phyloP scores from a whole-genome alignment of 2,113 vertebrate genomes.

The Heptranchias perlo region DNA sequence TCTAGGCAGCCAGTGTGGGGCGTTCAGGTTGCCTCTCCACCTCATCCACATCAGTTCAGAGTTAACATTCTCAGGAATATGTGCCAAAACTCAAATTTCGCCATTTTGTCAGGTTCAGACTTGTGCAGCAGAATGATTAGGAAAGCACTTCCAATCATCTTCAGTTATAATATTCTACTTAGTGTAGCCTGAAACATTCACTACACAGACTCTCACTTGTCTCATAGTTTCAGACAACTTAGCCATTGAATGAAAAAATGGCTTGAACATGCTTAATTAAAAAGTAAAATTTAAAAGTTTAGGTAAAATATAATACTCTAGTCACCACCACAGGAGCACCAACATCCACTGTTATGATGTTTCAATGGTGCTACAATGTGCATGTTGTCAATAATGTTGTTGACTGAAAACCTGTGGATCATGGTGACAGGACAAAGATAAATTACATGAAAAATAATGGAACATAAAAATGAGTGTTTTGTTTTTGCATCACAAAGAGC shows the following conservation, averaged over 20 bases:
- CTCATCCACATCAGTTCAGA: neutral
- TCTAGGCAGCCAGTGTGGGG: neutral
- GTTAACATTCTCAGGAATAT: neutral
- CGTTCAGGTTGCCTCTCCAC: neutral
- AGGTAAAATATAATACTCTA: neutral
- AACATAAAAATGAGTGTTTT: constrained; percentile 23
- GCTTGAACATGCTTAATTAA: neutral
- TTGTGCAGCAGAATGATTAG: too few relatives aligned
- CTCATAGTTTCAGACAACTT: neutral
- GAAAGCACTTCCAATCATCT: neutral
- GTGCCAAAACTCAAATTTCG: neutral
- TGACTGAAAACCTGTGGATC: neutral
- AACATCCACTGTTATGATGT: too few relatives aligned
- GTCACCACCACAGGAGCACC: too few relatives aligned
- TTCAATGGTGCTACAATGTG: neutral
- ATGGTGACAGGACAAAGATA: constrained; percentile 14
- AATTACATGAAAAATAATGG: constrained; percentile 28
- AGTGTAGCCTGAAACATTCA: neutral
- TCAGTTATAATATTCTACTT: neutral
- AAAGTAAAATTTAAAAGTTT: neutral
- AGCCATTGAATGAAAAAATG: neutral
- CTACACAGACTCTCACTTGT: neutral
- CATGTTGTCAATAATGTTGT: neutral
- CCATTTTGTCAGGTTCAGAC: neutral
- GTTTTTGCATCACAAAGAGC: constrained; percentile 1